Percentiles rank a stretch among this genome's conserved stretches.
Evolutionary conservation across 2,888 invertebrate species (phyloP).

Genomic region (Tineola bisselliella): DNA sequence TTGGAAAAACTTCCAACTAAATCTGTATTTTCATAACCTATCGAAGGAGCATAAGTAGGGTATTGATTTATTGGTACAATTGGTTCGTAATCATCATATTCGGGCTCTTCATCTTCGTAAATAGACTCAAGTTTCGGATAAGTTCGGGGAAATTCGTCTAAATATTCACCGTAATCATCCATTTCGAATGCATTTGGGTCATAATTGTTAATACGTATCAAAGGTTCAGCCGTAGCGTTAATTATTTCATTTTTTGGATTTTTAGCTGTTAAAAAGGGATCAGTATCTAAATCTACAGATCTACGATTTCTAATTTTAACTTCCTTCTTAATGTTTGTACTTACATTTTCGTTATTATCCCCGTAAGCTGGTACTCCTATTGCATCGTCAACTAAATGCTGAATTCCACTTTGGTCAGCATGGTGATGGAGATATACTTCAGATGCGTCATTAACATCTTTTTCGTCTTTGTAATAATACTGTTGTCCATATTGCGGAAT

Average conservation of each 20-base stretch:
- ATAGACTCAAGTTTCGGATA: conserved; percentile 18
- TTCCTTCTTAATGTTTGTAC: conserved; percentile 26
- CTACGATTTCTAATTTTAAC: conserved; percentile 24
- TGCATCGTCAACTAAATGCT: conserved; percentile 48
- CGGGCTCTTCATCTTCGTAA: conserved; percentile 26
- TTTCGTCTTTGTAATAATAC: conserved; percentile 20
- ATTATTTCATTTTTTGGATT: conserved; percentile 21
- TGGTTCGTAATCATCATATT: conserved; percentile 22
- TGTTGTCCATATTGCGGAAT: conserved; percentile 31
- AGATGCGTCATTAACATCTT: conserved; percentile 26
- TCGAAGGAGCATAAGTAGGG: conserved; percentile 24
- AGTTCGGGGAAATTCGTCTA: conserved; percentile 22
- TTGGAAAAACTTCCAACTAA: conserved; percentile 24
- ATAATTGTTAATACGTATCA: conserved; percentile 12
- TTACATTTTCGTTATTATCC: conserved; percentile 43
- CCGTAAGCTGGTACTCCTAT: conserved; percentile 47
- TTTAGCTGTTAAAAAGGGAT: conserved; percentile 31
- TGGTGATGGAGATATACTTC: conserved; percentile 42
- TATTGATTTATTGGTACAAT: conserved; percentile 4
- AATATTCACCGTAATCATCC: conserved; percentile 27
- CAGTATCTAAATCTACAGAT: conserved; percentile 29
- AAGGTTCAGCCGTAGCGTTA: conserved; percentile 18
- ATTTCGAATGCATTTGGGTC: conserved; percentile 14
- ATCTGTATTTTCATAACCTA: conserved; percentile 23
- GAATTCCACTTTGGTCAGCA: conserved; percentile 37